Evolutionary conservation across 2,888 invertebrate genomes (phyloP).

Genomic region (Patella pellucida): DNA sequence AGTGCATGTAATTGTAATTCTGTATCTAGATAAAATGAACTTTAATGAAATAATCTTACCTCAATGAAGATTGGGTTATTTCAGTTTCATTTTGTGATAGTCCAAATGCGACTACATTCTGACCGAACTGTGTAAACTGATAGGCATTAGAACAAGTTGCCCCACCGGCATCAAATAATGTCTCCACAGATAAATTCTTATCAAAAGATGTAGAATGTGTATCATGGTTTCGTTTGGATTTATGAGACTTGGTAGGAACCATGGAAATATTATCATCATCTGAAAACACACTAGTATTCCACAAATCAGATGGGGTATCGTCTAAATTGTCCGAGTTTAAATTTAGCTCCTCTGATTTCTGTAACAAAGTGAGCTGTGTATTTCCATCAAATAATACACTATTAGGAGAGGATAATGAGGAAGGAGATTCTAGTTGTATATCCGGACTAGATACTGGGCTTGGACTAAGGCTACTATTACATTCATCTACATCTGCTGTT

Average conservation of each 20-base stretch:
- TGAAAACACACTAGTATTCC: constrained; percentile 17
- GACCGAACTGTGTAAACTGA: constrained; percentile 56
- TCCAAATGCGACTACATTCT: constrained; percentile 34
- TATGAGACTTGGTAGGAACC: constrained; percentile 49
- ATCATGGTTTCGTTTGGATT: constrained; percentile 43
- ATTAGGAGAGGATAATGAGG: constrained; percentile 36
- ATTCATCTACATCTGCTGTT: constrained; percentile 33
- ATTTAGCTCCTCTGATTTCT: constrained; percentile 49
- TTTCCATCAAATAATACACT: constrained; percentile 41
- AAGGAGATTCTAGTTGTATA: constrained; percentile 29
- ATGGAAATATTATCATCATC: constrained; percentile 31
- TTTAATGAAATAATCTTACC: too few relatives aligned
- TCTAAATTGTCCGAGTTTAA: constrained; percentile 42
- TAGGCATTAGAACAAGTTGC: constrained; percentile 51
- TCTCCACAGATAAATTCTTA: constrained; percentile 42
- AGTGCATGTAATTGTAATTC: too few relatives aligned
- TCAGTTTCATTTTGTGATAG: not conserved
- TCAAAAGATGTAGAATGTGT: constrained; percentile 41
- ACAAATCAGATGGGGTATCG: constrained; percentile 18
- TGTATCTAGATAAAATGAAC: too few relatives aligned
- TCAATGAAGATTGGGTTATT: too few relatives aligned
- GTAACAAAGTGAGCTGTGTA: constrained; percentile 55
- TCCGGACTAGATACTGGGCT: constrained; percentile 25
- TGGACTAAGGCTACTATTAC: constrained; percentile 30
- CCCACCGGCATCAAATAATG: constrained; percentile 49